phyloP scores from a whole-genome alignment of 2,113 vertebrate species.

The Prionailurus bengalensis region DNA sequence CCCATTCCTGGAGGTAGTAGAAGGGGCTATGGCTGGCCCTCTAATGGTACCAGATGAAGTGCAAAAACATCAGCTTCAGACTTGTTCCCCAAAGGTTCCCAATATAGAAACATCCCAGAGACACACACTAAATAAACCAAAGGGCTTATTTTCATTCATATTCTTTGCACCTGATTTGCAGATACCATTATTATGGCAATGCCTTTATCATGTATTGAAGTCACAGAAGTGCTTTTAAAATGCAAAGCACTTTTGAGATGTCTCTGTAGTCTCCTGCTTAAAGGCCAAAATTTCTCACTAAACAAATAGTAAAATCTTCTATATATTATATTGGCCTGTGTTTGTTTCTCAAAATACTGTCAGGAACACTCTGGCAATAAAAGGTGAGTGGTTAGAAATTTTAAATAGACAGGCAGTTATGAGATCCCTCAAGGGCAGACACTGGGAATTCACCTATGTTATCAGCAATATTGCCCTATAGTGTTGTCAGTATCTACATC shows the following conservation, averaged over 20 bases:
- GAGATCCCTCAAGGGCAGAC: background rate
- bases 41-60: background rate
- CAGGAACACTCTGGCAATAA: slow-evolving; percentile 60
- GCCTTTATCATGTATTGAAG: background rate
- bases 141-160: background rate
- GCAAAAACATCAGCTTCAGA: background rate
- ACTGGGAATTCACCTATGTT: background rate
- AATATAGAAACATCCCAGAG: slow-evolving; percentile 1
- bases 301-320: slow-evolving; percentile 65
- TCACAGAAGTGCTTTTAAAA: slow-evolving; percentile 2
- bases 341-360: slow-evolving; percentile 72
- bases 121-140: background rate
- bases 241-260: slow-evolving; percentile 51
- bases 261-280: slow-evolving; percentile 59
- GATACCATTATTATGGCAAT: slow-evolving; percentile 13
- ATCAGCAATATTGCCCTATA: background rate
- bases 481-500: background rate
- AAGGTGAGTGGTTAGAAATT: slow-evolving; percentile 43
- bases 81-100: background rate
- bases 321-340: slow-evolving; percentile 53
- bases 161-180: slow-evolving; percentile 35
- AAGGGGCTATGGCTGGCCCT: background rate
- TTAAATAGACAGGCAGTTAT: background rate
- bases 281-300: slow-evolving; percentile 68
- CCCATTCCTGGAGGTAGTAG: background rate